A percentile compares a stretch with the other conserved stretches of the same genome.
Evolutionary conservation across 2,797 vertebrate species (phyloP).

Genomic region (Bradypodion ventrale): DNA sequence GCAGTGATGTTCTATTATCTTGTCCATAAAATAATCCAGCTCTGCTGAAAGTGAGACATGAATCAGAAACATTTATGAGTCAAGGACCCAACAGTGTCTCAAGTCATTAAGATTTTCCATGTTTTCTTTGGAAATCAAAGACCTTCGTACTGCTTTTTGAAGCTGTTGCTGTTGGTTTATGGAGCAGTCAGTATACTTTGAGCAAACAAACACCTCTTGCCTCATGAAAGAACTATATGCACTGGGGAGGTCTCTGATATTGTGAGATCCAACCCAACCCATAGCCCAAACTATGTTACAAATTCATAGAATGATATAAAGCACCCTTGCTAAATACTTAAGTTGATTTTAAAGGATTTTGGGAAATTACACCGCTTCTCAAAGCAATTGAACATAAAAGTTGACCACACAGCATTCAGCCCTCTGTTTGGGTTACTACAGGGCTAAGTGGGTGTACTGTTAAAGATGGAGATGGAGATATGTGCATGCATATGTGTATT

Average conservation of each 20-base stretch:
- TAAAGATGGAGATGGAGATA: too few species aligned
- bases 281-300: not conserved
- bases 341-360: not conserved
- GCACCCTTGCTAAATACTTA: not conserved
- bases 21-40: conserved; percentile 46
- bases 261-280: not conserved
- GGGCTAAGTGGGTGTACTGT: too few species aligned
- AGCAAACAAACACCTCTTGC: conserved; percentile 26
- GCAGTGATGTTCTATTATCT: conserved; percentile 37
- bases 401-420: too few species aligned
- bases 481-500: too few species aligned
- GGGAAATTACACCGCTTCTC: not conserved
- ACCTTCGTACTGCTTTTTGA: conserved; percentile 46
- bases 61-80: conserved; percentile 65
- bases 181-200: conserved; percentile 26
- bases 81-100: conserved; percentile 51
- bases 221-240: not conserved
- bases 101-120: conserved; percentile 55
- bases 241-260: not conserved
- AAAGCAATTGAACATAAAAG: not conserved
- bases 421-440: too few species aligned
- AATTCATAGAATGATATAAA: not conserved
- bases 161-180: conserved; percentile 36
- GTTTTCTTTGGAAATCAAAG: conserved; percentile 62
- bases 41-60: conserved; percentile 53